Evolutionary conservation across 2,113 vertebrate species (phyloP).

Genomic region (Mola mola): DNA sequence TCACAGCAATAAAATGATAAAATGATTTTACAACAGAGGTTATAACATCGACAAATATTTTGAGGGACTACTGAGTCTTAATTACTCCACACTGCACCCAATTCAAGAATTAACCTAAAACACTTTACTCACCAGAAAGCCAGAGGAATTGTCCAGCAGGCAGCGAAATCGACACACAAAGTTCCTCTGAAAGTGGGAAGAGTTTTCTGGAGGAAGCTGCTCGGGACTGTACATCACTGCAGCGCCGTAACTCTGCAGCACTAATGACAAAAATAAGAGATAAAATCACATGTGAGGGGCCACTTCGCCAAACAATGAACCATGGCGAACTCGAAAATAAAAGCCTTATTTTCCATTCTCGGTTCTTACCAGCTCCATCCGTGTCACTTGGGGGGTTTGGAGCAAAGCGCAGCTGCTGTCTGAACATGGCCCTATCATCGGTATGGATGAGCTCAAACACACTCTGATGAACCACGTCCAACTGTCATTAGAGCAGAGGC

Average conservation of each 20-base stretch:
- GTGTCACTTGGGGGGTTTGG: constrained; percentile 51
- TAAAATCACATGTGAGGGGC: background rate
- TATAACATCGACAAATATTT: too few relatives aligned
- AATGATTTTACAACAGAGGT: too few relatives aligned
- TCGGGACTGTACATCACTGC: constrained; percentile 55
- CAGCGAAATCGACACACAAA: constrained; percentile 86
- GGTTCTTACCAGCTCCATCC: constrained; percentile 45
- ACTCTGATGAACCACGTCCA: constrained; percentile 83
- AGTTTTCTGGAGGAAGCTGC: constrained; percentile 82
- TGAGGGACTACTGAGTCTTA: too few relatives aligned
- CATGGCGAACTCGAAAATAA: background rate
- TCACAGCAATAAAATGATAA: too few relatives aligned
- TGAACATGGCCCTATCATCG: constrained; percentile 78
- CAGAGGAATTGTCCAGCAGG: constrained; percentile 86
- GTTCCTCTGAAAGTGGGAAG: constrained; percentile 84
- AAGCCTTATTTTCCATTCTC: background rate
- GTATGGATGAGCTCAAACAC: constrained; percentile 84
- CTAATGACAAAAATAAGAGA: constrained; percentile 18
- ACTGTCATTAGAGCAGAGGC: too few relatives aligned
- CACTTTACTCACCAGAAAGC: constrained; percentile 78
- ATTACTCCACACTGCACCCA: background rate
- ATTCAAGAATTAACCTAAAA: background rate
- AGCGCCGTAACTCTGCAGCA: constrained; percentile 13
- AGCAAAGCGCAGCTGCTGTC: constrained; percentile 82
- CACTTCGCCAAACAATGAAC: too few relatives aligned